Conservation (phyloP, 1,140 invertebrate species). For the Sesamia nonagrioides region DNA sequence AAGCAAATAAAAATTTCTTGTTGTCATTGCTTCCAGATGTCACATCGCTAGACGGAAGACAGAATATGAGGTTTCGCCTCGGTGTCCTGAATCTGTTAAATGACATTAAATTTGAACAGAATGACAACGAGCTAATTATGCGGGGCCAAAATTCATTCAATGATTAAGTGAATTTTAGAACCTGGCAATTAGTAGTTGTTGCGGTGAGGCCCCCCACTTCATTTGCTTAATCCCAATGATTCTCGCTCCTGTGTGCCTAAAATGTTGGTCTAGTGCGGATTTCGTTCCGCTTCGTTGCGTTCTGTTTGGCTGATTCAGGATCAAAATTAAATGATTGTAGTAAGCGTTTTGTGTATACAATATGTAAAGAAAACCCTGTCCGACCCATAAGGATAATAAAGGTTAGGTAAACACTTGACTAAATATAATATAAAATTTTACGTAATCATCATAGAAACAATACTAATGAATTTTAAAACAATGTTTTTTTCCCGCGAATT, state of each 20-base stretch:
- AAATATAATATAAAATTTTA: too few species aligned
- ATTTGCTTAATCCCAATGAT: conserved; percentile 14
- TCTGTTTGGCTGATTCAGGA: neutral
- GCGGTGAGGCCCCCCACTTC: neutral
- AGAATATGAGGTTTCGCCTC: conserved; percentile 30
- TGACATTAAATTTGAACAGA: neutral
- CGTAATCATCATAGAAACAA: too few species aligned
- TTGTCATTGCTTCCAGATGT: conserved; percentile 31
- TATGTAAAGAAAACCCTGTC: too few species aligned
- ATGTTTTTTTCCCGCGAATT: too few species aligned
- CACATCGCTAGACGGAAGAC: neutral
- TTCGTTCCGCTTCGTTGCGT: neutral
- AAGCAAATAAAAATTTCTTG: conserved; percentile 23
- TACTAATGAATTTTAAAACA: too few species aligned
- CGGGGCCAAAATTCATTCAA: neutral
- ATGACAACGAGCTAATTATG: neutral
- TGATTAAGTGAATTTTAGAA: too few species aligned
- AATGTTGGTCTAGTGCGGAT: neutral
- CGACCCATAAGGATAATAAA: too few species aligned
- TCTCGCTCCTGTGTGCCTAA: neutral
- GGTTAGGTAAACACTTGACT: too few species aligned
- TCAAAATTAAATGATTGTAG: too few species aligned
- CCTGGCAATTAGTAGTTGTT: conserved; percentile 7
- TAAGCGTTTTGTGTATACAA: too few species aligned
- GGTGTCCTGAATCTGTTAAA: conserved; percentile 29